Conservation (phyloP, 1,140 invertebrate species). For the Philopotamus ludificatus region DNA sequence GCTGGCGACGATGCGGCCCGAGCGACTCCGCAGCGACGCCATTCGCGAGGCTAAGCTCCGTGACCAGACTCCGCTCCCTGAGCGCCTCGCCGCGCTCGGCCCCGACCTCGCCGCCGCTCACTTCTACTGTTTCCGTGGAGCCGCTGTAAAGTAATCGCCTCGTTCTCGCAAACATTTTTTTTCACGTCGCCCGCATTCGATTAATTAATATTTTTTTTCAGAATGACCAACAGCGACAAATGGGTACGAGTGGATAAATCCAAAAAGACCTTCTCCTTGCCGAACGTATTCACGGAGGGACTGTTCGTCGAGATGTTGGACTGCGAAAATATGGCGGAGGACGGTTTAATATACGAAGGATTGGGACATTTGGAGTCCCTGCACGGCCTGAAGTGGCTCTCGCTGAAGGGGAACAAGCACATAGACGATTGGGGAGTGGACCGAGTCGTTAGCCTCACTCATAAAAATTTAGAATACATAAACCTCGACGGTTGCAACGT, state of each 20-base stretch:
- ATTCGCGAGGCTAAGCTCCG: not conserved
- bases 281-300: conserved; percentile 46
- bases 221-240: no score
- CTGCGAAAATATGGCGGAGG: conserved; percentile 48
- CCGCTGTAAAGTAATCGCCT: conserved; percentile 46
- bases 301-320: conserved; percentile 52
- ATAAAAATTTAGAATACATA: conserved; percentile 48
- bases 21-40: no score
- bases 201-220: no score
- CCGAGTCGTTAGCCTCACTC: conserved; percentile 47
- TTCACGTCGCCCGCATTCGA: no score
- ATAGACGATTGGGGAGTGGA: conserved; percentile 55
- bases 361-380: conserved; percentile 47
- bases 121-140: not conserved
- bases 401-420: conserved; percentile 48
- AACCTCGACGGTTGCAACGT: conserved; percentile 50
- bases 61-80: not conserved
- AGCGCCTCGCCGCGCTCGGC: not conserved
- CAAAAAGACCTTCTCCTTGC: conserved; percentile 43
- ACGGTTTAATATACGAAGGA: conserved; percentile 52
- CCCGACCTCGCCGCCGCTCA: not conserved
- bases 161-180: no score
- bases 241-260: not conserved
- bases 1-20: no score
- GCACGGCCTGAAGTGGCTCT: conserved; percentile 51